phyloP scores from a whole-genome alignment of 2,888 invertebrate species.

The Phaonia tiefii region DNA sequence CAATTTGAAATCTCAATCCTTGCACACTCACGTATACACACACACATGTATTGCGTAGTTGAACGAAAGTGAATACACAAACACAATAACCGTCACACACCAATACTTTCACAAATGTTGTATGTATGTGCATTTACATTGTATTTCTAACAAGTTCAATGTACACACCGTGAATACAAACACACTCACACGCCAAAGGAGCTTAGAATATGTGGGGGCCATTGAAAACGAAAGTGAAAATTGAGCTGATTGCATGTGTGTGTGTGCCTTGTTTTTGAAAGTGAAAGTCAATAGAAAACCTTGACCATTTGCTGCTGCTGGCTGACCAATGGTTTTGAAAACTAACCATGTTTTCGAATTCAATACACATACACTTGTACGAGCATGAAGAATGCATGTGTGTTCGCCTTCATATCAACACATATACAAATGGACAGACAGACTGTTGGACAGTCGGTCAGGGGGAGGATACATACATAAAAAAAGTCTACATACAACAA shows the following conservation, averaged over 20 bases:
- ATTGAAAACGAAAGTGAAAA: conserved; percentile 65
- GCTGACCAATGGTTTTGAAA: conserved; percentile 63
- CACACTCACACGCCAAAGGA: conserved; percentile 3
- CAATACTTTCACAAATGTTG: not conserved
- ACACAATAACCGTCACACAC: not conserved
- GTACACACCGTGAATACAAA: conserved; percentile 56
- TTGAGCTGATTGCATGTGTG: conserved; percentile 41
- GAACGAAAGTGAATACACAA: not conserved
- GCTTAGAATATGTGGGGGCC: not conserved
- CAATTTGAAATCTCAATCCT: conserved; percentile 50
- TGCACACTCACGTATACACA: not conserved
- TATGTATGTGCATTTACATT: conserved; percentile 4
- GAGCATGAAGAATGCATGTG: not conserved
- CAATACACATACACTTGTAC: conserved; percentile 35
- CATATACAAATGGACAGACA: not conserved
- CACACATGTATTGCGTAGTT: not conserved
- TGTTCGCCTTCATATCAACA: not conserved
- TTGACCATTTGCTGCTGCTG: conserved; percentile 75
- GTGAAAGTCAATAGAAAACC: conserved; percentile 79
- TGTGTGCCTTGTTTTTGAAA: conserved; percentile 69
- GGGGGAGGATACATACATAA: conserved; percentile 11
- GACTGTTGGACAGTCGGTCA: not conserved
- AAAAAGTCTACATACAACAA: conserved; percentile 13
- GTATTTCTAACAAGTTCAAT: conserved; percentile 62
- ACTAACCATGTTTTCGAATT: conserved; percentile 58